Base-by-base conservation (phyloP, 2,888 invertebrate genomes). In the Catocala fraxini region DNA sequence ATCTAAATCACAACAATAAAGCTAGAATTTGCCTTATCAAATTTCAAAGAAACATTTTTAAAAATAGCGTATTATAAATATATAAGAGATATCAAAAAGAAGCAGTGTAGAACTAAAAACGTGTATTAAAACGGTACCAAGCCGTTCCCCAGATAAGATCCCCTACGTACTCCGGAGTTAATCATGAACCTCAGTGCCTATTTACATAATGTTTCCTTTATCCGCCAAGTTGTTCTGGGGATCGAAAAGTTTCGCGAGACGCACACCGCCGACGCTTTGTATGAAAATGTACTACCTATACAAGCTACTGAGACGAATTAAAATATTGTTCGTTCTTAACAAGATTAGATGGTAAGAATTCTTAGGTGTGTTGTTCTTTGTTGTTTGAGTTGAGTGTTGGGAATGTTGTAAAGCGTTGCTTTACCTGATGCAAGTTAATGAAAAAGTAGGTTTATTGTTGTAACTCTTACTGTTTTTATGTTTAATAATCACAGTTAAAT, bases 181-280 rank as follows among this genome's bases (percentile, higher is more conserved):
- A 92, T 92, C 91, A 92, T 89, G 90, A 84, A 89, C 84, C 87
- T 81, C 73, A 68, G 78, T 73, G 68, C 87, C 83, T 86, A 91
- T 92, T 92, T 92, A 90, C 92, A 92, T 92, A 92, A 91, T 88
- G 90, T 87, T 88, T 81, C 84, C 86, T 88, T 85, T 87, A 88
- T 85, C 83, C 84, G 77, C 73, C 82, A 81, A 85, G 81, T 87
- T 85, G 80, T 80, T 82, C 84, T 77, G 79, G 79, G 79, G 83
- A 83, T 85, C 80, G 84, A 75, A 88, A 90, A 88, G 80, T 88
- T 90, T 80, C 65, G 55, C 69, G 56, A 72, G 75, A 77, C 76
- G 68, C 77, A 53, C 54, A 68, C 68, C 73, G 75, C 58, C 69
- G 55, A 71, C 68, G 73, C 76, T 82, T 72, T 77, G 70, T 75